Percentiles rank a stretch among this genome's conserved stretches.
These are phyloP conservation scores for Esox lucius DNA, from an alignment of 2,797 vertebrate species.

Conservation along the genomic window DNA sequence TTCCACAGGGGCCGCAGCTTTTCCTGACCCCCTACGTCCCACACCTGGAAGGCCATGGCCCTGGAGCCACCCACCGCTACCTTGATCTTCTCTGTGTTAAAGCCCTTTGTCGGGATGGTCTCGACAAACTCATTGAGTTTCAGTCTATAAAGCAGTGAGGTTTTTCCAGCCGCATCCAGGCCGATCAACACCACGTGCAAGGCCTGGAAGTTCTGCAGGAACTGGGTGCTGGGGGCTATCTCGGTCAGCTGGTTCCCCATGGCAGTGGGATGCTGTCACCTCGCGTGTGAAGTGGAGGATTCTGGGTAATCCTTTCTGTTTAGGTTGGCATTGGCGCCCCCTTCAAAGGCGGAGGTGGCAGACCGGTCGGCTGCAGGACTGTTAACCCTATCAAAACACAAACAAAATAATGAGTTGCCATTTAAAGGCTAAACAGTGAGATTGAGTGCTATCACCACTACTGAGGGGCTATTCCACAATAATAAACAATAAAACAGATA, in stretches of 20 bases:
- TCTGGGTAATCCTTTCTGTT: slow-evolving; percentile 41
- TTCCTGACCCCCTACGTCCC: slow-evolving; percentile 91
- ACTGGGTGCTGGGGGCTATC: slow-evolving; percentile 79
- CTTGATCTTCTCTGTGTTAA: slow-evolving; percentile 89
- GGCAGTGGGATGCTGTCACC: slow-evolving; percentile 55
- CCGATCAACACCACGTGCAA: slow-evolving; percentile 88
- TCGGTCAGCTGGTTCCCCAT: slow-evolving; percentile 92
- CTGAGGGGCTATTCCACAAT: slow-evolving; percentile 2
- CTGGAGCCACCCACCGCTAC: slow-evolving; percentile 79
- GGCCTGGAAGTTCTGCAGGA: slow-evolving; percentile 83
- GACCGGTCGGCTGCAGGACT: slow-evolving; percentile 36
- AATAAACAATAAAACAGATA: not conserved
- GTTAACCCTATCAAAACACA: slow-evolving; percentile 68
- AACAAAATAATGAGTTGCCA: slow-evolving; percentile 61
- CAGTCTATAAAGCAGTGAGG: slow-evolving; percentile 86
- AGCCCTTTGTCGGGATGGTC: slow-evolving; percentile 88
- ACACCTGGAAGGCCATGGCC: slow-evolving; percentile 84
- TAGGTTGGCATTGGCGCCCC: slow-evolving; percentile 61
- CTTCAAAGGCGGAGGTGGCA: slow-evolving; percentile 48
- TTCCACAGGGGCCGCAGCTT: slow-evolving; percentile 89
- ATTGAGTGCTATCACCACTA: slow-evolving; percentile 7
- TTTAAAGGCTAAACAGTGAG: slow-evolving; percentile 42
- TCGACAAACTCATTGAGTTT: slow-evolving; percentile 89
- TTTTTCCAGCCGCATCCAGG: slow-evolving; percentile 86
- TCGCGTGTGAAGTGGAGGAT: slow-evolving; percentile 54